These are phyloP conservation scores for Caenorhabditis panamensis DNA, from an alignment of 2,888 invertebrate species.

Conservation along the genomic window DNA sequence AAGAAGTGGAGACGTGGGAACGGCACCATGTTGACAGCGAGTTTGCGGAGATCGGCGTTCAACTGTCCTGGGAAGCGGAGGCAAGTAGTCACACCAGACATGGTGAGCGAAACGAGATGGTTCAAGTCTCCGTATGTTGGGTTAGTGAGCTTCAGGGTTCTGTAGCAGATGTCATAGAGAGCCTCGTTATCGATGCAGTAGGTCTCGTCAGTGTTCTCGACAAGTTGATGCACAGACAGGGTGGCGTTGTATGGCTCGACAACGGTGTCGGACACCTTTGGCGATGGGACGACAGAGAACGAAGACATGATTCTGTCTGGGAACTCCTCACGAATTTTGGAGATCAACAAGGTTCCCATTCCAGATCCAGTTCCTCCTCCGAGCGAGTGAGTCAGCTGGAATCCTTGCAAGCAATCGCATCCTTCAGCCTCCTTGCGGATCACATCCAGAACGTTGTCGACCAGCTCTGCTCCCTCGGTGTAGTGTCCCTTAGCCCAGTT, in stretches of 20 bases:
- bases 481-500: slow-evolving; percentile 93
- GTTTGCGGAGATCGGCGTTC: slow-evolving; percentile 89
- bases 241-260: slow-evolving; percentile 86
- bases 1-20: slow-evolving; percentile 88
- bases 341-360: slow-evolving; percentile 92
- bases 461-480: slow-evolving; percentile 88
- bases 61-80: slow-evolving; percentile 92
- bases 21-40: slow-evolving; percentile 91
- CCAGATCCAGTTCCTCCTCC: slow-evolving; percentile 92
- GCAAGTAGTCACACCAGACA: slow-evolving; percentile 84
- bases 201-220: slow-evolving; percentile 77
- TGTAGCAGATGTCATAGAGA: slow-evolving; percentile 84
- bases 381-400: slow-evolving; percentile 90
- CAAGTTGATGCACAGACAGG: slow-evolving; percentile 83
- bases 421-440: slow-evolving; percentile 89
- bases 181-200: slow-evolving; percentile 84
- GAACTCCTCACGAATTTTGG: slow-evolving; percentile 96
- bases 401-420: slow-evolving; percentile 92
- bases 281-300: slow-evolving; percentile 92
- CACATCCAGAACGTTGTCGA: slow-evolving; percentile 85
- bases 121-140: slow-evolving; percentile 87
- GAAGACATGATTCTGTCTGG: slow-evolving; percentile 98
- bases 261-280: slow-evolving; percentile 87
- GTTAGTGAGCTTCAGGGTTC: slow-evolving; percentile 84
- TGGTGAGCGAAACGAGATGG: slow-evolving; percentile 84